Evolutionary conservation across 1,140 invertebrate species (phyloP), one percentile per base, ranked within the genome.

Genomic region (Pentalonia nigronervosa): DNA sequence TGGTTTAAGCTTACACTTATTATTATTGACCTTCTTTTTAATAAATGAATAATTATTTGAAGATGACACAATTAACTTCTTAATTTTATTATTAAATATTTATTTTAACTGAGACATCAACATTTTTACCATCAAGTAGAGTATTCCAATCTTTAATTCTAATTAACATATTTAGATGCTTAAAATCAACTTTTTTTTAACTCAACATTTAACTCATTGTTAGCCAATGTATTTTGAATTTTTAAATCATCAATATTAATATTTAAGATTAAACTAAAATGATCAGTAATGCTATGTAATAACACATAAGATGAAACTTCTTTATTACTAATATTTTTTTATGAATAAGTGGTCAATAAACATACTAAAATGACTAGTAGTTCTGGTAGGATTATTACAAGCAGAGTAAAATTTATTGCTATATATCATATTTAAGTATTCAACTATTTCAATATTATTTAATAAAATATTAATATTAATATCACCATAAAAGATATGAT

Each of bases 391-490:
- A 81, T 81, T 34, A 81, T 36, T 81, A 81, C n/a, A 34, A 81
- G 67, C 67, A 81, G 67, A 81, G 67, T 81, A 81, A 34, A 81
- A 81, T 17, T 81, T 81, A 81, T 81, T 81, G n/a, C 67, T 81
- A 3, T 81, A 81, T 36, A 36, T 17, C n/a, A 34, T 81, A 81
- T n/a, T 81, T 11, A 81, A 34, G 36, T 81, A 81, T 1, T 81
- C 67, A 81, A 81, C 11, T 2, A n/a, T 81, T 81, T 81, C 67
- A 34, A 34, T 81, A 81, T 81, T 81, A 81, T 81, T 81, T 81
- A 3, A 81, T 81, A 81, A 67, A 4, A 67, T 67, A 67, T 67
- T 20, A 67, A 67, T 67, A 67, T 67, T 67, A 30, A 67, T 67
- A 67, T 67, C 60, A 67, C 41, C 41, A 41, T 4, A 41, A 1